phyloP scores from a whole-genome alignment of 2,113 vertebrate genomes.

The Apaloderma vittatum region DNA sequence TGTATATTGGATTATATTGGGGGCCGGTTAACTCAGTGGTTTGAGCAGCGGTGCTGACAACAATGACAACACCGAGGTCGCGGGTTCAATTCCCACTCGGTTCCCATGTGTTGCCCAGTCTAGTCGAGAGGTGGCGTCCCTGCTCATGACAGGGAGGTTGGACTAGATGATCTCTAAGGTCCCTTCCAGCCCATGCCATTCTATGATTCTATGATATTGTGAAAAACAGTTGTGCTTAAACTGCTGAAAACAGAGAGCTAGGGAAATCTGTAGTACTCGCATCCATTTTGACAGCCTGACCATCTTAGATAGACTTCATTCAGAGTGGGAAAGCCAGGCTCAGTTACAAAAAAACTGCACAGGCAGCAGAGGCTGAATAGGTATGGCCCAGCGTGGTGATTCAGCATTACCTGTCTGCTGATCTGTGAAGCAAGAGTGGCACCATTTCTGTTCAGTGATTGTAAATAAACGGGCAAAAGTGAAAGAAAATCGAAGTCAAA shows the following conservation, averaged over 20 bases:
- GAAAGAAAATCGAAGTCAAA: background rate
- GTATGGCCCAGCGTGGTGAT: fast-evolving
- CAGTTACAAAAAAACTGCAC: background rate
- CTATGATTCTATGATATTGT: too few relatives aligned
- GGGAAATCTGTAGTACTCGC: background rate
- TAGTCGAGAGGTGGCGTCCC: too few relatives aligned
- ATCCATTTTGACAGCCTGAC: background rate
- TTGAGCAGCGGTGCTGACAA: too few relatives aligned
- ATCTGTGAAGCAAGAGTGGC: background rate
- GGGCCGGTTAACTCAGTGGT: too few relatives aligned
- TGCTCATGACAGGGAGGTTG: too few relatives aligned
- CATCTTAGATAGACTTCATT: background rate
- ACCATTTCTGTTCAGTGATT: background rate
- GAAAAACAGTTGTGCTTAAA: background rate
- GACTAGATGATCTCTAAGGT: too few relatives aligned
- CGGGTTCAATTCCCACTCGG: too few relatives aligned
- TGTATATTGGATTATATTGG: background rate
- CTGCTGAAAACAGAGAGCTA: background rate
- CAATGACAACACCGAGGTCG: too few relatives aligned
- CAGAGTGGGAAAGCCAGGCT: background rate
- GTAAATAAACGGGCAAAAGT: background rate
- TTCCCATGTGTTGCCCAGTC: too few relatives aligned
- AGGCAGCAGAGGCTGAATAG: background rate
- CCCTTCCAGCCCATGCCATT: too few relatives aligned
- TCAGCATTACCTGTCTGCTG: background rate